phyloP scores from a whole-genome alignment of 2,888 invertebrate genomes.

The Onthophagus sagittarius region DNA sequence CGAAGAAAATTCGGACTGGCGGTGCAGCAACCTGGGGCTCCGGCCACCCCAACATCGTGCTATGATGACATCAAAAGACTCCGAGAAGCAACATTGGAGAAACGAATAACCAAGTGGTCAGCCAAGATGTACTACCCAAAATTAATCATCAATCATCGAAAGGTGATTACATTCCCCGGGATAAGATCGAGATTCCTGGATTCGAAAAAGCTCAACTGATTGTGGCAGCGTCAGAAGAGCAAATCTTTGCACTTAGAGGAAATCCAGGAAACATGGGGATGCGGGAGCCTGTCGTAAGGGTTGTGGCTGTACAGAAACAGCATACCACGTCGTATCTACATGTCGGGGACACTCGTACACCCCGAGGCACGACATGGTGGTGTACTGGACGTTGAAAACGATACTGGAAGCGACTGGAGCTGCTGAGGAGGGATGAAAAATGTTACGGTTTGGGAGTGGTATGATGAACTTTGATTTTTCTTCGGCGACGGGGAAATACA shows the following conservation, averaged over 20 bases:
- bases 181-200: conserved; percentile 10
- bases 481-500: neutral
- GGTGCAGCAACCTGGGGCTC: no score
- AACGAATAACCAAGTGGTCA: conserved; percentile 18
- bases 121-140: conserved; percentile 27
- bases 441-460: conserved; percentile 21
- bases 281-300: conserved; percentile 20
- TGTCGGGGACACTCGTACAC: conserved; percentile 25
- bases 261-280: neutral
- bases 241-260: conserved; percentile 25
- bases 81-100: neutral
- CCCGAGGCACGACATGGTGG: no score
- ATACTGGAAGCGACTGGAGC: conserved; percentile 19
- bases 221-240: conserved; percentile 28
- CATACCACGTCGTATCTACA: conserved; percentile 28
- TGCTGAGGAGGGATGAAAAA: conserved; percentile 5
- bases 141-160: conserved; percentile 12
- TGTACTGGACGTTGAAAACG: conserved; percentile 23
- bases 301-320: conserved; percentile 23
- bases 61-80: no score
- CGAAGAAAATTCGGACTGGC: neutral
- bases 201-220: conserved; percentile 23
- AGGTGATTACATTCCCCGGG: conserved; percentile 21
- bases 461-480: conserved; percentile 4
- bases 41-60: no score